A percentile compares a stretch with the other conserved stretches of the same genome.
phyloP scores from a whole-genome alignment of 1,140 invertebrate species.

The Lordiphosa clarofinis region DNA sequence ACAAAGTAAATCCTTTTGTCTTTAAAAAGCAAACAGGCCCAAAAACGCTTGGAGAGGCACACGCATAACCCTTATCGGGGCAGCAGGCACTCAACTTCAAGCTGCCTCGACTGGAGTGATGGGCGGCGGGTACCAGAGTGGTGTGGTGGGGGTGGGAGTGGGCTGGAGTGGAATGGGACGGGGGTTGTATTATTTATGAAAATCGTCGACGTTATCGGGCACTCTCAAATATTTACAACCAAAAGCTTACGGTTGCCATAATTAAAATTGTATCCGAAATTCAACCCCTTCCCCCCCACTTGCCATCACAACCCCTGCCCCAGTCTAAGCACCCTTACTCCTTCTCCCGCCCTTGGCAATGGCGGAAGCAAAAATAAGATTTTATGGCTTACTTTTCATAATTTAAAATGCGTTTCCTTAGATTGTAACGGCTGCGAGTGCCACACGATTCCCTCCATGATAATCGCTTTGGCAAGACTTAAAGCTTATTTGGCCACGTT shows the following conservation, averaged over 20 bases:
- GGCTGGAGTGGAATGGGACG: background rate
- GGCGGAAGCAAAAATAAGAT: slow-evolving; percentile 71
- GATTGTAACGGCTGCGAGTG: slow-evolving; percentile 11
- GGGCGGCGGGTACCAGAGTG: background rate
- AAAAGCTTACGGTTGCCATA: slow-evolving; percentile 80
- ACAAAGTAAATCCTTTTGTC: slow-evolving; percentile 73
- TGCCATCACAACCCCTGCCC: background rate
- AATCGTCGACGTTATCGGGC: slow-evolving; percentile 79
- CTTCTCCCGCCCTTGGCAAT: background rate
- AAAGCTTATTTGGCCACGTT: slow-evolving; percentile 47
- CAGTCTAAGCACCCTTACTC: too few relatives aligned
- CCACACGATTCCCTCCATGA: slow-evolving; percentile 9
- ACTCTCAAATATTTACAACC: slow-evolving; percentile 80
- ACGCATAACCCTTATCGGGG: slow-evolving; percentile 57
- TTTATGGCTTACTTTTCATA: slow-evolving; percentile 78
- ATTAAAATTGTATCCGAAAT: slow-evolving; percentile 79
- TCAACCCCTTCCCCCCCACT: slow-evolving; percentile 3
- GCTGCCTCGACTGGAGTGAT: slow-evolving; percentile 27
- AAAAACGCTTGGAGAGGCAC: slow-evolving; percentile 33
- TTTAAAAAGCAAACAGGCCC: slow-evolving; percentile 54
- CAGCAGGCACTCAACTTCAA: slow-evolving; percentile 50
- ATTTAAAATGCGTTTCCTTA: slow-evolving; percentile 57
- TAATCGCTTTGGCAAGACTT: slow-evolving; percentile 43
- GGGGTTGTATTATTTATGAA: slow-evolving; percentile 78
- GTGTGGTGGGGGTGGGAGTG: background rate